Evolutionary conservation across 2,888 invertebrate species (phyloP), one percentile per base, ranked within the genome.

Genomic region (Thecophora atra): DNA sequence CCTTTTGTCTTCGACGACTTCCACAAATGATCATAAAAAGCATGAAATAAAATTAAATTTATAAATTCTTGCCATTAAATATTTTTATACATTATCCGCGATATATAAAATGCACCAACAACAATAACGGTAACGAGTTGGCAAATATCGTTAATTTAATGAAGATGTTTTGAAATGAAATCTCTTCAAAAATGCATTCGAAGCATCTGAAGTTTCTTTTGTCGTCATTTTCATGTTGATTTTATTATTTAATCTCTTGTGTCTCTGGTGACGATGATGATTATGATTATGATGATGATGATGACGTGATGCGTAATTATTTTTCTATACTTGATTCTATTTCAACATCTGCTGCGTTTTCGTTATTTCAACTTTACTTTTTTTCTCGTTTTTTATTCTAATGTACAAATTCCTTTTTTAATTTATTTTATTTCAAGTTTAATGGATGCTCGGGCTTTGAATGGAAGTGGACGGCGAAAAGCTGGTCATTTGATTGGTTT

Each of bases 141-240:
- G 68, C 58, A 68, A 68, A 68, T 58, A 58, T 68, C 58, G 44
- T 68, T 68, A 58, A 58, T 44, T 68, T 68, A 68, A 68, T 68
- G 58, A 24, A 15, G 47, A 15, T 2, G 15, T 1, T 47, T 47
- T 47, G 47, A 47, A 47, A 47, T 1, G 47, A 47, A 47, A 11
- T 47, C 47, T 47, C 17, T 17, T n/a, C n/a, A n/a, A n/a, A 47
- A 47, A 47, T n/a, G 47, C n/a, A 47, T 6, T 17, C 47, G 47
- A 15, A 15, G 47, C 47, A 17, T 47, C 47, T 47, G 47, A 47
- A 47, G 47, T n/a, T 54, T 54, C 54, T 21, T 21, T 67, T 15
- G 21, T 30, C 37, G n/a, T 67, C 11, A 19, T 54, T 19, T 37
- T 21, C 15, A 30, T 30, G 15, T 13, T 60, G 11, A 15, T 21